These are phyloP conservation scores for Mormyrops attenuatus DNA, from an alignment of 2,797 vertebrate genomes.

Conservation along the genomic window DNA sequence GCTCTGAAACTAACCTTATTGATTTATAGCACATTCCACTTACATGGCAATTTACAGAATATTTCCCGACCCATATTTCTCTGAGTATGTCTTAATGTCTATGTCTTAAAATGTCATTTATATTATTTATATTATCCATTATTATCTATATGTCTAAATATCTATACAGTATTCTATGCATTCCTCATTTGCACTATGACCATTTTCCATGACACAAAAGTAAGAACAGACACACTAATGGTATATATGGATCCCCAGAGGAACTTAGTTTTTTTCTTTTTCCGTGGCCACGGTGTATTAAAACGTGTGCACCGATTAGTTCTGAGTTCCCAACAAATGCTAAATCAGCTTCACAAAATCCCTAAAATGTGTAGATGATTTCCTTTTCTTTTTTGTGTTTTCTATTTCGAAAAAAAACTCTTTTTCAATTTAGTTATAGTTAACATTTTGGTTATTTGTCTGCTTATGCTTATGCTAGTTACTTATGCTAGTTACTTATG, in stretches of 20 bases:
- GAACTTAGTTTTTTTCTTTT: too few species aligned
- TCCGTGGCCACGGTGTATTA: not conserved
- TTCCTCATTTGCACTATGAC: not conserved
- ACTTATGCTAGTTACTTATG: too few species aligned
- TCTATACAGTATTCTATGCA: not conserved
- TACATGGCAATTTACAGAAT: too few species aligned
- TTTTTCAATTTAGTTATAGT: not conserved
- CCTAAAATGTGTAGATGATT: not conserved
- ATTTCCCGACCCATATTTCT: not conserved
- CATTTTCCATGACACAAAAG: not conserved
- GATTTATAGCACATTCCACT: not conserved
- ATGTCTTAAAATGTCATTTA: not conserved
- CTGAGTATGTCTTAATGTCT: not conserved
- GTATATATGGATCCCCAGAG: too few species aligned
- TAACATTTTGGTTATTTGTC: not conserved
- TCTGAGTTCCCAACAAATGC: not conserved
- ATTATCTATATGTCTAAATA: not conserved
- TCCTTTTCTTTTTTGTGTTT: not conserved
- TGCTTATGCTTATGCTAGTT: not conserved
- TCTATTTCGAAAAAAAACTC: not conserved
- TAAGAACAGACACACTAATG: not conserved
- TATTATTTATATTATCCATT: not conserved
- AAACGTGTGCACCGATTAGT: not conserved
- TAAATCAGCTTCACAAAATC: not conserved
- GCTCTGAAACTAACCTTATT: not conserved